Base-by-base conservation (phyloP, 2,113 vertebrate genomes). In the Neotragus moschatus region DNA sequence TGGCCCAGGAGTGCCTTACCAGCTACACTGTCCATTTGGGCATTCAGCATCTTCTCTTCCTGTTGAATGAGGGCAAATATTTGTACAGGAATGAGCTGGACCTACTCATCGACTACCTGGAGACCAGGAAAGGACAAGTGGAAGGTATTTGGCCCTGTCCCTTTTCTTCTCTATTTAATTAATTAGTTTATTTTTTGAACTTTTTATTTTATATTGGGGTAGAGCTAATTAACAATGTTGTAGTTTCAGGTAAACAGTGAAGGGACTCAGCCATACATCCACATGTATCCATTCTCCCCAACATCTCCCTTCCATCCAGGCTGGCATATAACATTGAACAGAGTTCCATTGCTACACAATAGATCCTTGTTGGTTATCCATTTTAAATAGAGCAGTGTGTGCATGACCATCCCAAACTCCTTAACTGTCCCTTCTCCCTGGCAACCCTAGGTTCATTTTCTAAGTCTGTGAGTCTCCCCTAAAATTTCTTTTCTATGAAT, bases 31-130 rank as follows among this genome's bases (percentile, higher is more conserved):
- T 99, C 96, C 99, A 99, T 73, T 97, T 96, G 1, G 97, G 98
- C 94, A 95, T 98, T 19, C 98, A 98, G 17, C 97, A 96, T 63
- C 98, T 99, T 85, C 98, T 99, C 87, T 58, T 99, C 87, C 99
- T 99, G 47, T 85, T 99, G 89, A 98, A 97, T 4, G 98, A 98
- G 39, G 98, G 99, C 33, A 99, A 99, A 85, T 98, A 98, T 93
- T 97, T 99, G 94, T 98, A 97, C 93, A 73, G 98, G 2, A 98
- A 98, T 26, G 98, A 99, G 96, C 82, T 99, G 96, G 98, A 98
- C 88, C 98, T 98, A 79, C 87, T 99, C 94, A 98, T 97, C 0
- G 97, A 99, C 60, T 98, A 98, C 84, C 92, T 99, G 84, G 97
- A 98, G 43, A 98, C 97, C 89, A 98, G 99, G 75, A 99, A 98